Evolutionary conservation across 2,797 vertebrate genomes (phyloP), one percentile per base, ranked within the genome.

Genomic region (Phoxinus dragarum): DNA sequence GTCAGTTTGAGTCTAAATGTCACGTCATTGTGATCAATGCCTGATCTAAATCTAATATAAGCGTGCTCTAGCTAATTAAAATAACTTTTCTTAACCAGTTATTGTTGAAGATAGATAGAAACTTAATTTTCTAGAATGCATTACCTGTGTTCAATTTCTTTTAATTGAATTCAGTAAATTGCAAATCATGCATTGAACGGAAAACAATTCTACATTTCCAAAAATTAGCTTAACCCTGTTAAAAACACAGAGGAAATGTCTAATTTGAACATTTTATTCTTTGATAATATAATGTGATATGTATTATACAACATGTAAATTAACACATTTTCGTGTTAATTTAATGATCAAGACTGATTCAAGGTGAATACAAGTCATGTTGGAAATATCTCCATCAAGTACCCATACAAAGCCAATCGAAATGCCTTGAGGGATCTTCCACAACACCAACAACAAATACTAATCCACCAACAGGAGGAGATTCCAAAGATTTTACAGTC

Each of bases 41-140:
- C 73, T n/a, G 19, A 74, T 74, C 44, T 49, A 19, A 74, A 74
- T 74, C 5, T 16, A 40, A 76, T 56, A 38, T 76, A 38, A 56
- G 16, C 17, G 34, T 52, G 27, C 31, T 74, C 72, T 74, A 34
- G 4, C 16, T 19, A 34, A 74, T 49, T 14, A 17, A 34, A 16
- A 34, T 0, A 66, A 34, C 27, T 64, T 64, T 14, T 64, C 42
- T 49, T 49, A 5, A 49, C 71, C 71, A 49, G 42, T 69, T 59
- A 8, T 7, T 69, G 19, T 38, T 68, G 36, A 1, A 10, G 67
- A 68, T 4, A 4, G 40, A 72, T 16, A 17, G 40, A 64, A 27
- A 64, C 11, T 3, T 14, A 6, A 31, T 31, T 27, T 61, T 61
- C n/a, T 27, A 27, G n/a, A 64, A 31, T 64, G 27, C 27, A 31